Percentiles rank a stretch among this genome's conserved stretches.
Conservation (phyloP, 2,888 invertebrate species). For the Tenthredo distinguenda region DNA sequence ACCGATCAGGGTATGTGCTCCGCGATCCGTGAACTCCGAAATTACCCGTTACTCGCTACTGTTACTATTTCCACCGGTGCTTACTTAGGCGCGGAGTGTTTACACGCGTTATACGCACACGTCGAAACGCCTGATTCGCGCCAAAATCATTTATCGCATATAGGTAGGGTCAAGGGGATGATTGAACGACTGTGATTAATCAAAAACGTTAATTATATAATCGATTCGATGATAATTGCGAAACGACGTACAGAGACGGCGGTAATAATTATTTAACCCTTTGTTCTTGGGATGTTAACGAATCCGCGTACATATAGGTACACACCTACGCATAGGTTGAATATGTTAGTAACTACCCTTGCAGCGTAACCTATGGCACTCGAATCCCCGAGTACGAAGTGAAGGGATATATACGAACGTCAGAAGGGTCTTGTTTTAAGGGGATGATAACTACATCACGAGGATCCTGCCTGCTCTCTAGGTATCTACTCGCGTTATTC, state of each 20-base stretch:
- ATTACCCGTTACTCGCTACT: conserved; percentile 1
- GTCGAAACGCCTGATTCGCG: neutral
- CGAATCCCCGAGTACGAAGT: neutral
- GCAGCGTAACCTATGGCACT: neutral
- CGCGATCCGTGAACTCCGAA: conserved; percentile 45
- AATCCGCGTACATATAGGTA: neutral
- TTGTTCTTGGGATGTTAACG: neutral
- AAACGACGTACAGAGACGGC: neutral
- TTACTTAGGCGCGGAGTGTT: conserved; percentile 25
- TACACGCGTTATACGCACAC: neutral
- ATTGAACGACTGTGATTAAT: neutral
- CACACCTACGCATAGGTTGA: neutral
- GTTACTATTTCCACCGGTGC: neutral
- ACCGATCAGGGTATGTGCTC: conserved; percentile 35
- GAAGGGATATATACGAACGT: conserved; percentile 4
- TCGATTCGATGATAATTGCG: neutral
- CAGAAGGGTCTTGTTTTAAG: conserved; percentile 50
- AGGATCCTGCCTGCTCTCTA: conserved; percentile 3
- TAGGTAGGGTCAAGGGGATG: neutral
- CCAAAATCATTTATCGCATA: neutral
- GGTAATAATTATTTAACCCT: neutral
- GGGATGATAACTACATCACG: conserved; percentile 48
- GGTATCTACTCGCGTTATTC: conserved; percentile 4
- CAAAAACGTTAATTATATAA: neutral
- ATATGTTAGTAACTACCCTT: neutral